These are phyloP conservation scores for Eurosta solidaginis DNA, from an alignment of 1,140 invertebrate species.

Conservation along the genomic window DNA sequence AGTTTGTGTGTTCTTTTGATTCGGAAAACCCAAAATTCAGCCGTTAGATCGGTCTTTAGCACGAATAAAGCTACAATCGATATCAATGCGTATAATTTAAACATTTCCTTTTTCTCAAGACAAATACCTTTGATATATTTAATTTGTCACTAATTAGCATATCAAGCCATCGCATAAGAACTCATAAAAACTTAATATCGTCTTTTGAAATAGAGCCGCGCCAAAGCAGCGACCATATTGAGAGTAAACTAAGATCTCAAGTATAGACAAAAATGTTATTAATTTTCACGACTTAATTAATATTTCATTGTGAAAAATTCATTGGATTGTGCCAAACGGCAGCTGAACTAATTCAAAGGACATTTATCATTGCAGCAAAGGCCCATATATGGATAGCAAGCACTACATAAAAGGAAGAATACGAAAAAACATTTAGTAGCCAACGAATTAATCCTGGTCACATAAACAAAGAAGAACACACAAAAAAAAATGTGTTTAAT, in stretches of 20 bases:
- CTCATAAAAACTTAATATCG: neutral
- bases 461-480: neutral
- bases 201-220: neutral
- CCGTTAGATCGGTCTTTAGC: too few relatives aligned
- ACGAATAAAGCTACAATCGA: too few relatives aligned
- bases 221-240: neutral
- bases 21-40: too few relatives aligned
- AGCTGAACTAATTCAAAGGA: constrained; percentile 32
- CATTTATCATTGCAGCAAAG: constrained; percentile 28
- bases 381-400: neutral
- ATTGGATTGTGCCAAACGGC: constrained; percentile 15
- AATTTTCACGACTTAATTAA: constrained; percentile 32
- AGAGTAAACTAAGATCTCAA: neutral
- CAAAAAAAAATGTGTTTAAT: neutral
- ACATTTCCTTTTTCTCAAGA: neutral
- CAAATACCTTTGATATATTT: neutral
- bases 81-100: too few relatives aligned
- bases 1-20: too few relatives aligned
- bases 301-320: constrained; percentile 31
- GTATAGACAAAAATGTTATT: neutral
- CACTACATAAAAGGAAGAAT: neutral
- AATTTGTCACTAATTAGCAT: constrained; percentile 30
- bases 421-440: neutral
- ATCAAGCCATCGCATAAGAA: neutral
- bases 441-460: neutral